Conservation (phyloP, 2,888 invertebrate species). For the Drosophila subquinaria region DNA sequence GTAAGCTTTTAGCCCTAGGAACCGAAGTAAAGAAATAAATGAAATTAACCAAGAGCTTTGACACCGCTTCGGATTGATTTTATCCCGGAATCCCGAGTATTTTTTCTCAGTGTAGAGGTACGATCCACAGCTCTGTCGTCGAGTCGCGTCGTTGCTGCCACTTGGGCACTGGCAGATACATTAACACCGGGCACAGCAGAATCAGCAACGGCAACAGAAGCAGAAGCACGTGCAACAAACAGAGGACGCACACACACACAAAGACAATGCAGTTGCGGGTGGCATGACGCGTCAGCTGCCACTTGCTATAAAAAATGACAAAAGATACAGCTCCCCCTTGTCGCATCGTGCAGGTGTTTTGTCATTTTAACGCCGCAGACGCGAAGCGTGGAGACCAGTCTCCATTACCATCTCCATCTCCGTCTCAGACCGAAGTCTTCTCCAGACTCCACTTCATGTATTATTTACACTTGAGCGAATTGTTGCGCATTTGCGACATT, state of each 20-base stretch:
- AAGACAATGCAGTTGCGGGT: slow-evolving; percentile 58
- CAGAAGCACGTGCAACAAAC: slow-evolving; percentile 57
- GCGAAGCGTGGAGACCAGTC: slow-evolving; percentile 17
- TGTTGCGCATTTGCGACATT: slow-evolving; percentile 78
- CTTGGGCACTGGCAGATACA: slow-evolving; percentile 39
- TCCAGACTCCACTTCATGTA: slow-evolving; percentile 47
- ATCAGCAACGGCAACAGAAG: background rate
- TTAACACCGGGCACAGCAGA: slow-evolving; percentile 52
- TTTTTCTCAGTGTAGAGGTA: too few species aligned
- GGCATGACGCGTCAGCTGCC: slow-evolving; percentile 50
- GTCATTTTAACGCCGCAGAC: slow-evolving; percentile 70
- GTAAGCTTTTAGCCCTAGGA: too few species aligned
- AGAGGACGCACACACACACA: slow-evolving; percentile 15
- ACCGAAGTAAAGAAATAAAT: too few species aligned
- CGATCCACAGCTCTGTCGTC: too few species aligned
- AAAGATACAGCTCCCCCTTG: slow-evolving; percentile 39
- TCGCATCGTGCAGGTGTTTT: slow-evolving; percentile 72
- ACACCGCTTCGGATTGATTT: too few species aligned
- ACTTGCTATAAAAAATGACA: slow-evolving; percentile 60
- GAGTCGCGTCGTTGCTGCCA: too few species aligned
- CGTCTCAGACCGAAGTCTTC: slow-evolving; percentile 5
- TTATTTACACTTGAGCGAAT: slow-evolving; percentile 82
- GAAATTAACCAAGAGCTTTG: too few species aligned
- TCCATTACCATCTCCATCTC: background rate
- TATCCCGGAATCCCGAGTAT: too few species aligned